phyloP scores from a whole-genome alignment of 2,113 vertebrate genomes.

The Galemys pyrenaicus region DNA sequence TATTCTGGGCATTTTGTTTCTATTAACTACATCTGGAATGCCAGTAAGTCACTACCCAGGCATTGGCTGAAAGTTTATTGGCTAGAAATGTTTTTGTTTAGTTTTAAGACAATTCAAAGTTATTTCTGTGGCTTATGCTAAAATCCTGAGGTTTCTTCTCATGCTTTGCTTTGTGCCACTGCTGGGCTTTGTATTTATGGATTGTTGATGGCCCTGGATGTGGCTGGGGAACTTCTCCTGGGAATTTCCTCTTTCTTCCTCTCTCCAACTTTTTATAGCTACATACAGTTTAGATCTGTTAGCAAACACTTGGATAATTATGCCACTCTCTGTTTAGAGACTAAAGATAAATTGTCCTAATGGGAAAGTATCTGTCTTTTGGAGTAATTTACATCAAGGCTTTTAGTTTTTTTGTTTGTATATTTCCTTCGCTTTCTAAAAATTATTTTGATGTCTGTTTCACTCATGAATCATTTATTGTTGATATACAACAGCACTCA shows the following conservation, averaged over 20 bases:
- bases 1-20: constrained; percentile 26
- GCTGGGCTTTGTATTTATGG: constrained; percentile 54
- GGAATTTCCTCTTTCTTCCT: constrained; percentile 76
- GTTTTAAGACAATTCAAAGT: constrained; percentile 68
- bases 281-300: constrained; percentile 75
- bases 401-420: constrained; percentile 67
- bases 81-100: constrained; percentile 51
- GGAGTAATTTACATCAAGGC: constrained; percentile 57
- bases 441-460: constrained; percentile 71
- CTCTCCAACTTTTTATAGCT: constrained; percentile 72
- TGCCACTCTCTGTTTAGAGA: constrained; percentile 74
- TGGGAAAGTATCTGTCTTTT: constrained; percentile 74
- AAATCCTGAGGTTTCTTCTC: constrained; percentile 70
- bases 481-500: constrained; percentile 67
- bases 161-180: constrained; percentile 8
- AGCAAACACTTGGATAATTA: constrained; percentile 72
- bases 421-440: constrained; percentile 60
- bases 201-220: constrained; percentile 48
- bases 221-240: constrained; percentile 68
- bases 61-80: not conserved
- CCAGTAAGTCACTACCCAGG: constrained; percentile 16
- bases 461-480: constrained; percentile 58
- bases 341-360: constrained; percentile 68
- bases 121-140: constrained; percentile 72
- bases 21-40: constrained; percentile 48